Percentiles rank a stretch among this genome's conserved stretches.
phyloP scores from a whole-genome alignment of 2,888 invertebrate genomes.

The Rotaria macrura region DNA sequence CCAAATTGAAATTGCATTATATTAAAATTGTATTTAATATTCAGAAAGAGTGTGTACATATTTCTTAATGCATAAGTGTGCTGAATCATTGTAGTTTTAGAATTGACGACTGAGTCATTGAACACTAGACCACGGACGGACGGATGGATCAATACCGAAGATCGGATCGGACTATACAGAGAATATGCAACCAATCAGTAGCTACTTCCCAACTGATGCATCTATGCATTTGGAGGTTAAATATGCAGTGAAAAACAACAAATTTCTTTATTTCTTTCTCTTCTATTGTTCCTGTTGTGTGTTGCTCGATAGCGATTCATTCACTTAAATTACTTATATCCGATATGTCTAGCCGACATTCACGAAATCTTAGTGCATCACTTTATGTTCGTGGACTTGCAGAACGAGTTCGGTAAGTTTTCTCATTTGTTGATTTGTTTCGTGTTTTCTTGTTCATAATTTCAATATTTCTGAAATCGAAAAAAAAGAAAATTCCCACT shows the following conservation, averaged over 20 bases:
- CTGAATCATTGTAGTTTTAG: too few species aligned
- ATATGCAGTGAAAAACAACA: neutral
- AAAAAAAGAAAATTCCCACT: neutral
- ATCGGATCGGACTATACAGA: neutral
- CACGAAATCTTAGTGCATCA: constrained; percentile 14
- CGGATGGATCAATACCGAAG: neutral
- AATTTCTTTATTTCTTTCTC: neutral
- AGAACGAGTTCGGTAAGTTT: neutral
- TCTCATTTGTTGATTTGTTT: neutral
- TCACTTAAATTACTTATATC: too few species aligned
- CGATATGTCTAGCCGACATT: neutral
- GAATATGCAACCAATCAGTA: neutral
- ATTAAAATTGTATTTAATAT: too few species aligned
- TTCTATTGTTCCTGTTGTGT: neutral
- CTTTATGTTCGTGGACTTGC: neutral
- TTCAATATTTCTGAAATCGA: neutral
- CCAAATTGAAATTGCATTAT: too few species aligned
- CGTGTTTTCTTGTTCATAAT: neutral
- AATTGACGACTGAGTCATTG: too few species aligned
- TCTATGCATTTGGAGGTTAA: neutral
- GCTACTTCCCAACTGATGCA: neutral
- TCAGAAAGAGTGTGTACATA: too few species aligned
- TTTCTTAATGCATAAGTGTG: too few species aligned
- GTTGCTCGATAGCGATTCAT: too few species aligned
- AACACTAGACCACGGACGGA: too few species aligned